Base-by-base conservation (phyloP, 1,140 invertebrate genomes). In the Pemphigus obesinymphae region DNA sequence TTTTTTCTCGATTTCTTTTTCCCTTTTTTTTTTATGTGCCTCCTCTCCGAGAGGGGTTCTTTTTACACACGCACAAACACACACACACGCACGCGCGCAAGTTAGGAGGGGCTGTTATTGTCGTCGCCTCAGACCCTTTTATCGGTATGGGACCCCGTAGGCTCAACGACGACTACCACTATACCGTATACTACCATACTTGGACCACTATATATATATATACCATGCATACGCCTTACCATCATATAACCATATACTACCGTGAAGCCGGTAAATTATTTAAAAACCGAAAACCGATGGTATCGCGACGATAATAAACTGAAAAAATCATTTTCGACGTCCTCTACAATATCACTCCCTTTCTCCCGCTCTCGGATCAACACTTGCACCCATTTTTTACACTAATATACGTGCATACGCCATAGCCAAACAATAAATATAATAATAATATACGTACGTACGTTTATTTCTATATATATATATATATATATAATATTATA, bases 261-360 rank as follows among this genome's bases (percentile, higher is more conserved):
- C n/a, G 31, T 75, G 23, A 23, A 40, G 4, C 3, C 50, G 73
- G 73, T 76, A 58, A 76, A 76, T 76, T 76, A 76, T 76, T 76
- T 76, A 76, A 76, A 76, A 50, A 6, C 48, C 73, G 50, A 76
- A 76, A 76, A 76, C 48, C 50, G 50, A 76, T 76, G 20, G 73
- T 31, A 23, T 15, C 50, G 29, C 73, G 73, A 76, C 31, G 73
- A 76, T 58, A 76, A 76, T 76, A 76, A 76, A 76, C 48, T 15
- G 26, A 48, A 55, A 75, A 75, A 50, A 75, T 75, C n/a, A 50
- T 75, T 75, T 75, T 75, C 17, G 17, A 31, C 20, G 7, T 53
- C 29, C 23, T 73, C 15, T 75, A n/a, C n/a, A n/a, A n/a, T n/a
- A 53, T 75, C 48, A 31, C 48, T 17, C 45, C 29, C 15, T 73